Evolutionary conservation across 2,113 vertebrate species (phyloP), one percentile per base, ranked within the genome.

Genomic region (Oncorhynchus kisutch): DNA sequence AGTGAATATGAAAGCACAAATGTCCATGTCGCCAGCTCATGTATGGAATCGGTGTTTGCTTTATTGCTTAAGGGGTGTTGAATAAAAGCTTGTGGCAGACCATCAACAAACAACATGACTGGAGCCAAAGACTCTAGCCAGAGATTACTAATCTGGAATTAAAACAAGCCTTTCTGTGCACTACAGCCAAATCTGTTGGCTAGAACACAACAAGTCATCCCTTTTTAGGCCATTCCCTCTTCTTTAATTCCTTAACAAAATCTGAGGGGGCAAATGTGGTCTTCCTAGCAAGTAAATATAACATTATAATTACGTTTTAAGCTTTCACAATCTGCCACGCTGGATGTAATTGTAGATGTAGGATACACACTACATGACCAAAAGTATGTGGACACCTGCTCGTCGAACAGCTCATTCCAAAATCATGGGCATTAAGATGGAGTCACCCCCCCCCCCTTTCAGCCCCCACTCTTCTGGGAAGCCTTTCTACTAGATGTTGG

Each of bases 91-190:
- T 66, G 25, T 66, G 60, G 72, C 60, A 29, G n/a, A 66, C n/a
- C 31, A 66, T 25, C 72, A 24, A 74, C 22, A 51, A 22, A 67
- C 25, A 67, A 54, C 25, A 67, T 27, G 48, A 51, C 73, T 74
- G 60, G 27, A 34, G 67, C 73, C 34, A 67, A 29, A 25, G 8
- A 49, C 3, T 16, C 49, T 16, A 4, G 49, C 14, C 59, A 5
- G 14, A 62, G 16, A 22, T 67, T 16, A 67, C 5, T 34, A 39
- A 25, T 22, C 39, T 67, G 39, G 18, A 49, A 16, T 73, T 24
- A 25, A 54, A 64, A 39, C 54, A 39, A 29, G 27, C 24, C 1
- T 39, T 62, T 62, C 25, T 6, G 9, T 34, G 16, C 31, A 31
- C 18, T 18, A 4, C 3, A 24, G 57, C 57, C 57, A 34, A 62